Base-by-base conservation (phyloP, 2,888 invertebrate species). In the Apamea epomidion region DNA sequence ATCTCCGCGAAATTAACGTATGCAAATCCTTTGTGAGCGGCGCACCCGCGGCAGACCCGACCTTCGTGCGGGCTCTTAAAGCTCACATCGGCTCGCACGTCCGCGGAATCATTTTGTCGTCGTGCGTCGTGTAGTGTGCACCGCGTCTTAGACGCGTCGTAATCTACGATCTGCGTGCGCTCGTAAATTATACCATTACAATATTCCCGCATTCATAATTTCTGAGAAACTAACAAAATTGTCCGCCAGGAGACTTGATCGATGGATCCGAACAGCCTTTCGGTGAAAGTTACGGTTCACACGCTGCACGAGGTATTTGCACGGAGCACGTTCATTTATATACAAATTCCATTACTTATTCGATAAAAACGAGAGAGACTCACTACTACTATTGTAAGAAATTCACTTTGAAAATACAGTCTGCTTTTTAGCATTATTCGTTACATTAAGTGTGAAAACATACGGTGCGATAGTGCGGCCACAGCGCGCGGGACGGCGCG, bases 21-120 rank as follows among this genome's bases (percentile, higher is more conserved):
- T 92, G 92, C 92, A 92, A 92, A 92, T 91, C 83, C 85, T 87
- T 91, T 91, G 87, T 87, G 60, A 32, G n/a, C 42, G 3, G 16
- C 14, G 54, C 32, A 45, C 18, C 6, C 14, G 8, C 12, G 45
- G 74, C n/a, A 83, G 8, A 45, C 0, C n/a, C 64, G 37, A 64
- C 51, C 60, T 48, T 74, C 14, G 25, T 29, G 18, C 32, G 75
- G 3, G 37, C 7, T 0, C 3, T 70, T 48, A 84, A 69, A 51
- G 58, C 67, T 64, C 37, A 76, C 21, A 68, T 65, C 25, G 25
- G 70, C 42, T 51, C 25, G 54, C 8, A 76, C 12, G 2, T 10
- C 16, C 0, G 25, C 0, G 1, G n/a, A 21, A 29, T 8, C n/a
- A 70, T 62, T 83, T 78, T 81, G 80, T 72, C 51, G 65, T 74